These are phyloP conservation scores for Acromyrmex heyeri DNA, from an alignment of 1,140 invertebrate species.

Conservation along the genomic window DNA sequence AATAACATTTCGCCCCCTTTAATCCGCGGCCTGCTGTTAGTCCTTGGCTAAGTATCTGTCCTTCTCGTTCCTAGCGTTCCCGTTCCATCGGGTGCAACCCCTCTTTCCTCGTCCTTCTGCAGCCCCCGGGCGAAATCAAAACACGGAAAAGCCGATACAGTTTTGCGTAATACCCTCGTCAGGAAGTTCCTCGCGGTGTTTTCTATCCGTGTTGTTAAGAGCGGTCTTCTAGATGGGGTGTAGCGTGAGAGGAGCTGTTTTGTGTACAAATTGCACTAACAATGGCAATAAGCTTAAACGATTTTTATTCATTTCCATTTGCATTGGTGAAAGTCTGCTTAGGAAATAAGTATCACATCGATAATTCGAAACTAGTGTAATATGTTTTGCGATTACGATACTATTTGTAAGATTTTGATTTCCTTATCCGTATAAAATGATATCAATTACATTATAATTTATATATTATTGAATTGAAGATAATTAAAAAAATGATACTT, in stretches of 20 bases:
- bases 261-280: constrained; percentile 57
- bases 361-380: neutral
- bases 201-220: constrained; percentile 55
- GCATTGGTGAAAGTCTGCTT: neutral
- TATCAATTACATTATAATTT: neutral
- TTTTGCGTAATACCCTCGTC: constrained; percentile 77
- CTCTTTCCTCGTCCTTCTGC: constrained; percentile 42
- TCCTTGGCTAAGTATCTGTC: constrained; percentile 78
- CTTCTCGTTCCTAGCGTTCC: constrained; percentile 54
- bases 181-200: constrained; percentile 66
- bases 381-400: neutral
- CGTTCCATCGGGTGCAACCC: constrained; percentile 14
- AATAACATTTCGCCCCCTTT: constrained; percentile 86
- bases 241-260: constrained; percentile 36
- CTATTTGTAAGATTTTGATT: neutral
- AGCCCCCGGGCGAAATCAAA: constrained; percentile 80
- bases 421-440: neutral
- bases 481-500: neutral
- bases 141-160: constrained; percentile 79
- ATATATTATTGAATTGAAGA: neutral
- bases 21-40: constrained; percentile 83
- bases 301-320: constrained; percentile 29
- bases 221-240: neutral
- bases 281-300: constrained; percentile 56
- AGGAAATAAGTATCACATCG: constrained; percentile 5